Conservation (phyloP, 2,113 vertebrate genomes). For the Budorcas taxicolor region DNA sequence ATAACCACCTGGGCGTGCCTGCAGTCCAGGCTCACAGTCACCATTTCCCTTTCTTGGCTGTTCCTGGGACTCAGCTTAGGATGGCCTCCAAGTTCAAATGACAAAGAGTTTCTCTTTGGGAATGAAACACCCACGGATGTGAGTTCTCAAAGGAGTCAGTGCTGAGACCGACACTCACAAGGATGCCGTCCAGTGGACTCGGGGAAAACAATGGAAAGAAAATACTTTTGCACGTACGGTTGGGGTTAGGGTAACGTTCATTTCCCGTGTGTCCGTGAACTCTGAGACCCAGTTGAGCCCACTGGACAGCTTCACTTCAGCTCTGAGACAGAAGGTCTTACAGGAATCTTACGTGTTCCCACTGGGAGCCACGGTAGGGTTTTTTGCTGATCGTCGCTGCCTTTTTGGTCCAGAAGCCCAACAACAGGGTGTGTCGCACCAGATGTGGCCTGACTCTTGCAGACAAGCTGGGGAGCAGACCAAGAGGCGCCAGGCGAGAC, state of each 20-base stretch:
- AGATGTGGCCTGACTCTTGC: background rate
- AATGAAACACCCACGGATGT: rapidly evolving
- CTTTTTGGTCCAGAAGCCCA: background rate
- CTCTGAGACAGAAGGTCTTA: background rate
- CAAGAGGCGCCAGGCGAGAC: rapidly evolving
- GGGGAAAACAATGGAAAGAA: background rate
- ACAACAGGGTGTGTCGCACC: rapidly evolving
- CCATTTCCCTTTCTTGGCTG: rapidly evolving
- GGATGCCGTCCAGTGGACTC: too few species aligned
- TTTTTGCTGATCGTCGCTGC: background rate
- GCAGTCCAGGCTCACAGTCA: rapidly evolving
- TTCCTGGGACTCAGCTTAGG: too few species aligned
- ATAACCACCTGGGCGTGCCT: rapidly evolving
- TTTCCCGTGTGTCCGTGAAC: rapidly evolving
- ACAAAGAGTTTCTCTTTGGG: background rate
- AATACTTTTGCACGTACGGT: background rate
- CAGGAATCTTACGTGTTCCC: rapidly evolving
- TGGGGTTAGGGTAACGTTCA: background rate
- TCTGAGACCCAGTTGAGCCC: background rate
- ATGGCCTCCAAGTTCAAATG: rapidly evolving
- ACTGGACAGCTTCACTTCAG: rapidly evolving
- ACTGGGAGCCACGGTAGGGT: rapidly evolving
- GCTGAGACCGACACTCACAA: rapidly evolving
- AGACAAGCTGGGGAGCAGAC: too few species aligned
- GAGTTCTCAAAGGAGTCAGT: background rate